Conservation (phyloP, 2,888 invertebrate species). For the Yponomeuta cagnagella region DNA sequence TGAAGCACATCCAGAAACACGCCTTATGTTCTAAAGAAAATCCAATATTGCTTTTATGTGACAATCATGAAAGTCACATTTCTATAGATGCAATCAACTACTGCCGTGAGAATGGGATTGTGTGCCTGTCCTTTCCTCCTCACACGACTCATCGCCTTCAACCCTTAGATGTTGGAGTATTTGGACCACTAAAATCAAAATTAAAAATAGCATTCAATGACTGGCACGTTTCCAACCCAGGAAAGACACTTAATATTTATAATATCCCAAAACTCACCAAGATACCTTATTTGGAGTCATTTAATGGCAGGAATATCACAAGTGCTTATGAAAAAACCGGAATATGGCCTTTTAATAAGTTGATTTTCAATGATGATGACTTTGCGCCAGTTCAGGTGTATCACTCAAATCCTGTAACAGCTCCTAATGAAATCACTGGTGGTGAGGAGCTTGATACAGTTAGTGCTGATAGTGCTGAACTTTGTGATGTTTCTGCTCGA, state of each 20-base stretch:
- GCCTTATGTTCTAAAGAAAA: conserved; percentile 22
- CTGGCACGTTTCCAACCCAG: conserved; percentile 23
- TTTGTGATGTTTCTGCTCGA: no score
- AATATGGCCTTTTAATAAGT: conserved; percentile 26
- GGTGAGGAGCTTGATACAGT: no score
- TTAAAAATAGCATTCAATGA: conserved; percentile 24
- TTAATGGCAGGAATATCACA: conserved; percentile 25
- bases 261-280: conserved; percentile 21
- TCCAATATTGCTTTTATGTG: conserved; percentile 24
- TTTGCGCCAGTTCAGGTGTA: conserved; percentile 20
- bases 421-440: no score
- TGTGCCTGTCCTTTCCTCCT: conserved; percentile 23
- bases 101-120: conserved; percentile 25
- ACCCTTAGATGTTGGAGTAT: conserved; percentile 24
- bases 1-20: conserved; percentile 25
- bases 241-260: conserved; percentile 24
- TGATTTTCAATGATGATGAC: conserved; percentile 24
- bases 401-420: neutral
- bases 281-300: conserved; percentile 24
- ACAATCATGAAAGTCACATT: conserved; percentile 26
- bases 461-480: no score
- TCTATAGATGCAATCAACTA: conserved; percentile 26
- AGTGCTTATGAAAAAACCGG: conserved; percentile 24
- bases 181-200: conserved; percentile 25
- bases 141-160: conserved; percentile 25